Evolutionary conservation across 2,113 vertebrate species (phyloP), one percentile per base, ranked within the genome.

Genomic region (Entosphenus tridentatus): DNA sequence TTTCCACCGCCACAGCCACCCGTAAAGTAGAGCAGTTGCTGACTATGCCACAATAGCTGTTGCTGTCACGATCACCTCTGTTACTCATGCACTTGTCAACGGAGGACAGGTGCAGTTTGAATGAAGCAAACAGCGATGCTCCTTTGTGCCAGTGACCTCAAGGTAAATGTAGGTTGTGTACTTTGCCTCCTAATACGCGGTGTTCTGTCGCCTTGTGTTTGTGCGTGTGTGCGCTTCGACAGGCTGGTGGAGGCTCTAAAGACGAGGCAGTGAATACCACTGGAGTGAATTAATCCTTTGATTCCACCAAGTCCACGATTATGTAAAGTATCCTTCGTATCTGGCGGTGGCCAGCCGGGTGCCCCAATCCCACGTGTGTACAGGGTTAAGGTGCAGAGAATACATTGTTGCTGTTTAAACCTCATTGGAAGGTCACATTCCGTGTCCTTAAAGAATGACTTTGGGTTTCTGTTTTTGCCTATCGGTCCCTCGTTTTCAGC

Each of bases 191-290:
- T 11, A 21, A 14, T 65, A 8, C 9, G 55, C 12, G 11, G 8
- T 2, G 39, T 55, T 70, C 17, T 55, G 55, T 68, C 56, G 59
- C 3, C 17, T 54, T 56, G 67, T 4, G 72, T 69, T 55, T 57
- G 56, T 77, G 39, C 39, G 39, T 39, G 39, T 39, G 39, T 39
- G 39, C 13, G 77, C 57, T 74, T 71, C 71, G 59, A 11, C 72
- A 98, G 93, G 93, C 78, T 98, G 78, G 91, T 93, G 77, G 91
- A 98, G 74, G 82, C 90, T 12, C 74, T 98, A 74, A 98, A 96
- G 80, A 95, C 84, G 80, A 83, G 90, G 72, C 91, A 96, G 81
- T 98, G 83, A 86, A 62, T 56, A 70, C 6, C 8, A n/a, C 16
- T 17, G 68, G 39, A 39, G 39, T 39, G 39, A 39, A 39, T 39